Conservation (phyloP, 1,140 invertebrate genomes). For the Drosophila yakuba region DNA sequence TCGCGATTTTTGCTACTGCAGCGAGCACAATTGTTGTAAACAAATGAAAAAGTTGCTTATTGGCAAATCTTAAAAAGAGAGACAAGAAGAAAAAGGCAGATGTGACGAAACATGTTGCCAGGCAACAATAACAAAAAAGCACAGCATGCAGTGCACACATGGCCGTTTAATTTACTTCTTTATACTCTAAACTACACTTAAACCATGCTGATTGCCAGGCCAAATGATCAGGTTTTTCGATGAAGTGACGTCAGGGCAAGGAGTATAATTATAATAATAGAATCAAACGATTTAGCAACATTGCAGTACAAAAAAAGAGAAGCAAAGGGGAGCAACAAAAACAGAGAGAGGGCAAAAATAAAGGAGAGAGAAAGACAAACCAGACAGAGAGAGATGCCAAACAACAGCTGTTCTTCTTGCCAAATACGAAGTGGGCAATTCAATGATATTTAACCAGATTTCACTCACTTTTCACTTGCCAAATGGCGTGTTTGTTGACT, state of each 20-base stretch:
- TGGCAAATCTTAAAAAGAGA: conserved; percentile 17
- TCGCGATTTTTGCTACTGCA: neutral
- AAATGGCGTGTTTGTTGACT: conserved; percentile 14
- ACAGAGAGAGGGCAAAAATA: conserved; percentile 29
- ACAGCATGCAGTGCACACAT: conserved; percentile 24
- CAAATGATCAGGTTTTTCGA: conserved; percentile 2
- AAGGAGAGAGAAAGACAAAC: conserved; percentile 15
- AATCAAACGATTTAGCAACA: conserved; percentile 50
- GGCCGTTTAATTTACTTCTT: conserved; percentile 1
- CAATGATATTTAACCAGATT: conserved; percentile 16
- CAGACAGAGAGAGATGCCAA: conserved; percentile 37
- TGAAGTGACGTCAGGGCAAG: conserved; percentile 19
- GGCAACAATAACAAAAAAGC: conserved; percentile 29
- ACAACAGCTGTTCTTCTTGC: conserved; percentile 67
- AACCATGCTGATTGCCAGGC: conserved; percentile 7
- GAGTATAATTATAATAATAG: conserved; percentile 46
- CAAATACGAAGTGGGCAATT: conserved; percentile 44
- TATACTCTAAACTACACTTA: neutral
- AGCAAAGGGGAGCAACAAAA: conserved; percentile 15
- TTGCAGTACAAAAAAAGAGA: conserved; percentile 22
- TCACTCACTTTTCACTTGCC: conserved; percentile 23
- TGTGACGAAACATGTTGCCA: conserved; percentile 31
- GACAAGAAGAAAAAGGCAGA: conserved; percentile 4
- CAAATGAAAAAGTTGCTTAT: conserved; percentile 31
- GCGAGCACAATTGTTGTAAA: conserved; percentile 28